A percentile compares a stretch with the other conserved stretches of the same genome.
Conservation (phyloP, 2,113 vertebrate genomes). For the Macquaria ambigua region DNA sequence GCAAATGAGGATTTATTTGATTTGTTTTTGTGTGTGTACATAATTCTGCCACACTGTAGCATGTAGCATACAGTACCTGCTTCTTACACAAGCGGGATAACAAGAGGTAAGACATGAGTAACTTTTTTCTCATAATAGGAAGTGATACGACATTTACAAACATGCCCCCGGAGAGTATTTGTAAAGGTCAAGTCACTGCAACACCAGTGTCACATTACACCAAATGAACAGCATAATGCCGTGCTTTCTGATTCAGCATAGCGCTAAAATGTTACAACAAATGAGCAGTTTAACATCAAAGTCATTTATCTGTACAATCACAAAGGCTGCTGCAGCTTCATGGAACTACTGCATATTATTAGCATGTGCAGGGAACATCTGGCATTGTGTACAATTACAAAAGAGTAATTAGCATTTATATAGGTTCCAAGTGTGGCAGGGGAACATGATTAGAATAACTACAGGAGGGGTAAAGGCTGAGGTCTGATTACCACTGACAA, state of each 20-base stretch:
- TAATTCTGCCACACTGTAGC: neutral
- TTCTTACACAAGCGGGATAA: slow-evolving; percentile 11
- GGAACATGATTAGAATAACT: slow-evolving; percentile 59
- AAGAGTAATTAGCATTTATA: slow-evolving; percentile 81
- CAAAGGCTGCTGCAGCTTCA: slow-evolving; percentile 71
- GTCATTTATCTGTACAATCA: slow-evolving; percentile 53
- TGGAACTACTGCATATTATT: slow-evolving; percentile 55
- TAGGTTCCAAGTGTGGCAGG: slow-evolving; percentile 43
- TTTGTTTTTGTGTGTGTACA: neutral
- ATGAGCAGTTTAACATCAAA: slow-evolving; percentile 66
- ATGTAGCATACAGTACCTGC: slow-evolving; percentile 1
- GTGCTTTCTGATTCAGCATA: slow-evolving; percentile 39
- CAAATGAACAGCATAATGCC: slow-evolving; percentile 61
- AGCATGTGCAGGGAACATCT: slow-evolving; percentile 44
- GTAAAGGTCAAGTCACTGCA: slow-evolving; percentile 76
- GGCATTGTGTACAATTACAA: slow-evolving; percentile 72
- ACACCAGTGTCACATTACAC: slow-evolving; percentile 62
- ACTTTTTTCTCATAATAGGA: slow-evolving; percentile 68
- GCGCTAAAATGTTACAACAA: slow-evolving; percentile 74
- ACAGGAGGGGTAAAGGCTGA: slow-evolving; percentile 30
- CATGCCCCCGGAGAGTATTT: slow-evolving; percentile 36
- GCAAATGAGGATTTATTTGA: neutral
- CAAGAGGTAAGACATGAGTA: slow-evolving; percentile 43
- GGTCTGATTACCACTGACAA: slow-evolving; percentile 22
- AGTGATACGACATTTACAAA: slow-evolving; percentile 73